These are phyloP conservation scores for Sesamia nonagrioides DNA, from an alignment of 1,140 invertebrate species.

Conservation along the genomic window DNA sequence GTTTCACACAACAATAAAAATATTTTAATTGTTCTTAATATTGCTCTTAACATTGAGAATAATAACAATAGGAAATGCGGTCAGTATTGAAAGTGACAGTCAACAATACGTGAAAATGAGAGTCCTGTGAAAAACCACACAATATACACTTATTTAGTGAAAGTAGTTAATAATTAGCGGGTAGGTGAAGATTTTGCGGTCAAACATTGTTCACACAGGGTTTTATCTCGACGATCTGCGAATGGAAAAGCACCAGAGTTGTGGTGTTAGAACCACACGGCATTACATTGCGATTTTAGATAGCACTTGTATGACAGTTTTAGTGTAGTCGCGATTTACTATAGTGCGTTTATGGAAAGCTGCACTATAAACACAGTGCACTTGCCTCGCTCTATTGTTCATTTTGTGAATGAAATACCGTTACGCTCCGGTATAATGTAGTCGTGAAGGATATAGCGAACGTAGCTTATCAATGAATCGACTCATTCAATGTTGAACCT, in stretches of 20 bases:
- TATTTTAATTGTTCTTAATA: constrained; percentile 40
- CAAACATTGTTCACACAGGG: constrained; percentile 27
- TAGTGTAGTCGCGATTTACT: neutral
- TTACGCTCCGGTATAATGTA: neutral
- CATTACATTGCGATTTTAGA: neutral
- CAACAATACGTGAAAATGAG: constrained; percentile 29
- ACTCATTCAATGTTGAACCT: neutral
- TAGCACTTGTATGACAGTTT: neutral
- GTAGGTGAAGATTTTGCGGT: constrained; percentile 37
- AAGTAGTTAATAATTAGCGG: constrained; percentile 41
- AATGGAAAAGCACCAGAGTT: constrained; percentile 1
- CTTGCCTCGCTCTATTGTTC: constrained; percentile 9
- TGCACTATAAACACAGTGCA: neutral
- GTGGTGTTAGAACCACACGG: neutral
- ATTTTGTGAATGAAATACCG: constrained; percentile 21
- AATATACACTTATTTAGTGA: constrained; percentile 34
- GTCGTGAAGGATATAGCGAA: neutral
- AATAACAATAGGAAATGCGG: constrained; percentile 39
- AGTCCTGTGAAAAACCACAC: constrained; percentile 50
- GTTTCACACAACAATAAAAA: constrained; percentile 35
- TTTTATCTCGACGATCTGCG: neutral
- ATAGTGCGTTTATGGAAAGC: neutral
- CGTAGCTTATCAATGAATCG: constrained; percentile 11
- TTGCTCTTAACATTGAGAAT: constrained; percentile 35
- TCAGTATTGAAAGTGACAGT: constrained; percentile 39